Base-by-base conservation (phyloP, 2,888 invertebrate genomes). In the Adelphocoris suturalis region DNA sequence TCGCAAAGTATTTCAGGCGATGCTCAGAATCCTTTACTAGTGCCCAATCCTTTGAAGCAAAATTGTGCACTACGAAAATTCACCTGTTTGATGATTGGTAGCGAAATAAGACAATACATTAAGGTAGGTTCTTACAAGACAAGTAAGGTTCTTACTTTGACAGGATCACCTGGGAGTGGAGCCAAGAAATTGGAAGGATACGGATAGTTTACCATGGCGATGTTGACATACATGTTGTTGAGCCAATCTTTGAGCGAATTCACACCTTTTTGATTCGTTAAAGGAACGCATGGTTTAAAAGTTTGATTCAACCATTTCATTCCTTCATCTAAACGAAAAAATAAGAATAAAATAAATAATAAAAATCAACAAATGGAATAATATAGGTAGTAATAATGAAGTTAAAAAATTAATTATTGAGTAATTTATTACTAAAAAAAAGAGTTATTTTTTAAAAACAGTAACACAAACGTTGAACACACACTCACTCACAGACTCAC, bases 171-270 rank as follows among this genome's bases (percentile, higher is more conserved):
- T 0, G 99, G 99, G 37, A 99, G 93, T 0, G 96, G 96, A 82
- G 95, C 95, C 85, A 99, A 94, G 93, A 99, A 99, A 92, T 95
- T 95, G 0, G 97, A 95, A 0, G 96, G 94, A 93, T 98, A 99
- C 0, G 99, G 99, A 93, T 99, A 99, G 94, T 99, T 97, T 19
- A 97, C 96, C 99, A 99, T 99, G 0, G 98, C 98, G 91, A 99
- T 93, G 92, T 96, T 96, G 12, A 95, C 95, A 93, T 97, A 97
- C 91, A 97, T 95, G 91, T 96, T 95, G 52, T 94, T 93, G 2
- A 99, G 93, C 95, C 96, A 98, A 68, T 95, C 95, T 91, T 97
- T 94, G 16, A 98, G 94, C 0, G 92, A 92, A 0, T 93, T 92
- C 0, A 96, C 93, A 0, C 46, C 28, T 11, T n/a, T 13, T 52